phyloP scores from a whole-genome alignment of 37 sponge, comb jelly and placozoan genomes.

The Agelas oroides region DNA sequence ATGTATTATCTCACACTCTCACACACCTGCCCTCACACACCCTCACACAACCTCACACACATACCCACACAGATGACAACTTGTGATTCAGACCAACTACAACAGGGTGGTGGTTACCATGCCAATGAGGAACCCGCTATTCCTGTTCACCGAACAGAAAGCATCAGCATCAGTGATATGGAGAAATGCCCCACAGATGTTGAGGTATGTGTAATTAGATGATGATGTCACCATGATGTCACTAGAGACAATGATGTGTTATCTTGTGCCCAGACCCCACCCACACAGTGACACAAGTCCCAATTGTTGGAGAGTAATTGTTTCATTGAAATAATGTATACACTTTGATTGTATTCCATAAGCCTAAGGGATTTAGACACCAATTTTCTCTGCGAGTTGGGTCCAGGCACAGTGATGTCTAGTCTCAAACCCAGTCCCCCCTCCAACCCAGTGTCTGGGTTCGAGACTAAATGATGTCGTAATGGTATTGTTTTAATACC shows the following conservation, averaged over 20 bases:
- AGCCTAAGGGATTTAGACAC: no score
- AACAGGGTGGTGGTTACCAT: conserved; percentile 9
- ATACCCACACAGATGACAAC: conserved; percentile 35
- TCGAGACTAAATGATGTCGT: no score
- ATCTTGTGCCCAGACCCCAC: not conserved
- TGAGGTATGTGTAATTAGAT: conserved; percentile 22
- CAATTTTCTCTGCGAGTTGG: no score
- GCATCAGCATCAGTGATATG: conserved; percentile 63
- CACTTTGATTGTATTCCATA: no score
- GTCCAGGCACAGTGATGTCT: no score
- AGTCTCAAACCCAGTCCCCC: no score
- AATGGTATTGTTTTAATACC: no score
- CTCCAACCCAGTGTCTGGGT: no score
- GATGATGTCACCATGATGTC: no score
- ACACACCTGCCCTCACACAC: not conserved
- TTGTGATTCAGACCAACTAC: conserved; percentile 57
- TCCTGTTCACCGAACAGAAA: conserved; percentile 36
- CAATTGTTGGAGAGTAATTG: not conserved
- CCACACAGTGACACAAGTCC: no score
- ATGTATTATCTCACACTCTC: no score
- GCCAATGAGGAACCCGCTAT: conserved; percentile 1
- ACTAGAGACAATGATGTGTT: not conserved
- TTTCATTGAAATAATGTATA: no score
- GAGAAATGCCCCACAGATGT: conserved; percentile 52
- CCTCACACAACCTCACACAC: not conserved